Evolutionary conservation across 1,140 invertebrate genomes (phyloP).

Genomic region (Nephila pilipes): DNA sequence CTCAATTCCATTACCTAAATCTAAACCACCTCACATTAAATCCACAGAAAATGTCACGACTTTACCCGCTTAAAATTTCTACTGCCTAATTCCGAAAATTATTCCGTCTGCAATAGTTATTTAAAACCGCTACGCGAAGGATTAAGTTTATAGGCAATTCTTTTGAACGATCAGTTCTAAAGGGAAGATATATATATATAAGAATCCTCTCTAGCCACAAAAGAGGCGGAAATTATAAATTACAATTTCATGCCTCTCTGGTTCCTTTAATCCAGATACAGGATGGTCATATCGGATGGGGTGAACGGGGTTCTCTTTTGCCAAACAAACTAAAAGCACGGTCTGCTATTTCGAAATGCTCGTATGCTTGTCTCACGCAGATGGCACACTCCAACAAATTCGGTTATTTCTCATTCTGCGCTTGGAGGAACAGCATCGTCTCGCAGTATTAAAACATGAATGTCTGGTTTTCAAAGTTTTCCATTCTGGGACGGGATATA

Average conservation of each 20-base stretch:
- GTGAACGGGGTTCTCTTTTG: background rate
- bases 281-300: background rate
- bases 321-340: background rate
- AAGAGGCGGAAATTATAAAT: conserved; percentile 40
- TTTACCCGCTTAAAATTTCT: too few relatives aligned
- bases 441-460: conserved; percentile 19
- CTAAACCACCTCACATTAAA: too few relatives aligned
- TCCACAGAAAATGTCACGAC: too few relatives aligned
- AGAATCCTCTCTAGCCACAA: background rate
- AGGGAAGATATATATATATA: background rate
- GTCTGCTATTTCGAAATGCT: background rate
- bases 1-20: too few relatives aligned
- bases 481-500: background rate
- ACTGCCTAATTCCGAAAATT: background rate
- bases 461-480: background rate
- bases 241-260: conserved; percentile 40
- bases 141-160: background rate
- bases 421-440: background rate
- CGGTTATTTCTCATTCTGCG: conserved; percentile 43
- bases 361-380: background rate
- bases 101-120: background rate
- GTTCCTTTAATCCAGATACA: background rate
- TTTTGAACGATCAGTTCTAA: background rate
- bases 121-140: background rate
- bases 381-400: conserved; percentile 33